Percentiles rank a stretch among this genome's conserved stretches.
These are phyloP conservation scores for Apamea crenata DNA, from an alignment of 2,888 invertebrate species.

Conservation along the genomic window DNA sequence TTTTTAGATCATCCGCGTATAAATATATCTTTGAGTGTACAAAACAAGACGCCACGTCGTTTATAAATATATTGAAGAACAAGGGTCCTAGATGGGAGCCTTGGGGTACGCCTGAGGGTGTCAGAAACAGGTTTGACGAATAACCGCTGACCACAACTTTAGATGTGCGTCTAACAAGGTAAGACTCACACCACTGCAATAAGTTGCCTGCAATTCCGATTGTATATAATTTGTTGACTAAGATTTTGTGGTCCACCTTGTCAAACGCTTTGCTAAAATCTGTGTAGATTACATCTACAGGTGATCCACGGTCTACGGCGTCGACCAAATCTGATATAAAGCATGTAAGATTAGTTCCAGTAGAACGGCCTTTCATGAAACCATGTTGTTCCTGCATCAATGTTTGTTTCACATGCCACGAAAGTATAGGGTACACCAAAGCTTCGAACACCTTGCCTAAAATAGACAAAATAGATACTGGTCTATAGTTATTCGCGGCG, in stretches of 20 bases:
- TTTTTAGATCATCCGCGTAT: too few relatives aligned
- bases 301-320: not conserved
- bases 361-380: constrained; percentile 1
- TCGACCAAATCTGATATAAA: not conserved
- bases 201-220: not conserved
- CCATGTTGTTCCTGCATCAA: not conserved
- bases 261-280: not conserved
- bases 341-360: not conserved
- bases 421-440: not conserved
- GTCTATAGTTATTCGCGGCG: not conserved
- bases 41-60: too few relatives aligned
- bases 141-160: not conserved
- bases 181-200: not conserved
- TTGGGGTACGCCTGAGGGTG: not conserved
- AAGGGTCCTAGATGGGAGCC: not conserved
- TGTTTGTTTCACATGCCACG: not conserved
- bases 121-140: not conserved
- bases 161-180: not conserved
- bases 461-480: not conserved
- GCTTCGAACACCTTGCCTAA: not conserved
- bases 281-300: not conserved
- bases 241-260: too few relatives aligned
- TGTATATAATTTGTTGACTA: not conserved
- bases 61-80: too few relatives aligned
- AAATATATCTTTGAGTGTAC: too few relatives aligned